Evolutionary conservation across 1,140 invertebrate species (phyloP).

Genomic region (Heliconius eleuchia): DNA sequence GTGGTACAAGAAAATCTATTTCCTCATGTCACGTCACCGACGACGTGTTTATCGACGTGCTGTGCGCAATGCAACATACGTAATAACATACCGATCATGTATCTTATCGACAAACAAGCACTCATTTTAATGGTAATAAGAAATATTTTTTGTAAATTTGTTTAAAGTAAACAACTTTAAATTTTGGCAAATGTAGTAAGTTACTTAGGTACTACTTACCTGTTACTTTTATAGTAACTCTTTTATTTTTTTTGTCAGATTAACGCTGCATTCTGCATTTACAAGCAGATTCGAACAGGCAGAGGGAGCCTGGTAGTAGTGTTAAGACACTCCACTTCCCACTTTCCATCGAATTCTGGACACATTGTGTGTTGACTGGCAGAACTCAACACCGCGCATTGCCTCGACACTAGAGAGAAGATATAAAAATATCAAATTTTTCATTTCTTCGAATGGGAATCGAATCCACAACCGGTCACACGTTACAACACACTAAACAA

Average conservation of each 20-base stretch:
- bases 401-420: too few relatives aligned
- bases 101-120: neutral
- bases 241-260: too few relatives aligned
- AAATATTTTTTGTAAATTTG: neutral
- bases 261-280: too few relatives aligned
- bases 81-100: neutral
- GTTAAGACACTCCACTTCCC: too few relatives aligned
- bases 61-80: conserved; percentile 16
- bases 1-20: conserved; percentile 33
- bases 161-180: neutral
- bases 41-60: conserved; percentile 29
- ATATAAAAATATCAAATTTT: too few relatives aligned
- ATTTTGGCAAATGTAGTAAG: neutral
- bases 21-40: conserved; percentile 35
- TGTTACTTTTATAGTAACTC: too few relatives aligned
- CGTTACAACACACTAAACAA: neutral
- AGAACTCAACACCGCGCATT: too few relatives aligned
- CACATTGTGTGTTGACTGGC: too few relatives aligned
- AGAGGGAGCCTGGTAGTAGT: too few relatives aligned
- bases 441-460: too few relatives aligned
- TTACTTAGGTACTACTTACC: neutral
- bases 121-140: neutral
- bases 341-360: too few relatives aligned
- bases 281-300: too few relatives aligned
- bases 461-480: neutral